Evolutionary conservation across 2,797 vertebrate species (phyloP).

Genomic region (Enteromius viviparus): DNA sequence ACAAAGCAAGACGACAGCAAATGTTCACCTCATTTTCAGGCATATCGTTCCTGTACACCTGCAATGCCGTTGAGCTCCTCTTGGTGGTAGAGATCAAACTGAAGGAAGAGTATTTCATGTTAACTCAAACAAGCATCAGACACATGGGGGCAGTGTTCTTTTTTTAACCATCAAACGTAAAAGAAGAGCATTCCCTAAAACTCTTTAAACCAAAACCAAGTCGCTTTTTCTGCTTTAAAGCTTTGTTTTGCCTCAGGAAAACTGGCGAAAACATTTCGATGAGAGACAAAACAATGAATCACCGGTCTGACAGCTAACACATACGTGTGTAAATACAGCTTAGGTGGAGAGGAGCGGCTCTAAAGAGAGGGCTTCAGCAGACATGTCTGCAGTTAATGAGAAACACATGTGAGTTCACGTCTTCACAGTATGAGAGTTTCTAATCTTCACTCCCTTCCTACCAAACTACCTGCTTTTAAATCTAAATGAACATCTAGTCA

Average conservation of each 20-base stretch:
- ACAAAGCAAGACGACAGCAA: background rate
- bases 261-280: constrained; percentile 33
- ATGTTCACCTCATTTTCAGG: constrained; percentile 87
- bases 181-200: constrained; percentile 38
- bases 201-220: background rate
- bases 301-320: constrained; percentile 46
- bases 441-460: constrained; percentile 53
- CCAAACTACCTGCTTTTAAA: constrained; percentile 57
- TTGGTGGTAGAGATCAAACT: constrained; percentile 95
- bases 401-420: constrained; percentile 71
- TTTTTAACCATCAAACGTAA: constrained; percentile 17
- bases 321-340: constrained; percentile 40
- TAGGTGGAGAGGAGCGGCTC: constrained; percentile 29
- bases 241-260: constrained; percentile 21
- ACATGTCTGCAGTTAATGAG: constrained; percentile 69
- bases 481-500: constrained; percentile 52
- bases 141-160: constrained; percentile 26
- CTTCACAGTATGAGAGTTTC: constrained; percentile 50
- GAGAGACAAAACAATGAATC: constrained; percentile 23
- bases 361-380: constrained; percentile 63
- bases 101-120: constrained; percentile 41
- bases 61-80: constrained; percentile 89
- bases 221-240: constrained; percentile 12
- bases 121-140: background rate
- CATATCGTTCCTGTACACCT: constrained; percentile 81